Conservation (phyloP, 2,797 vertebrate species). For the Phyllotis vaccarum region DNA sequence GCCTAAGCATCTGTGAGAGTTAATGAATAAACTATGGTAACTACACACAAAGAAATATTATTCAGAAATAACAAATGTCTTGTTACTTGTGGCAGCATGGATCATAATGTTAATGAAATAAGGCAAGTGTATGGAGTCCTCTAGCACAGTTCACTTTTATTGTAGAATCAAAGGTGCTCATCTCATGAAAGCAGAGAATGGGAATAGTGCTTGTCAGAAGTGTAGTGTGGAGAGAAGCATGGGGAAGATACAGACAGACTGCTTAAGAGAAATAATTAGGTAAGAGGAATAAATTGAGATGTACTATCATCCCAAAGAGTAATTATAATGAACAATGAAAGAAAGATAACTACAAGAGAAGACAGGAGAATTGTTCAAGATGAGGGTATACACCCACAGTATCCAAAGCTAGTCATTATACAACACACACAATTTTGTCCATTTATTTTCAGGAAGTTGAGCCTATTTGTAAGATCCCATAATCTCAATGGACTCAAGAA, state of each 20-base stretch:
- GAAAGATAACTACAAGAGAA: not conserved
- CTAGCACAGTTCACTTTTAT: not conserved
- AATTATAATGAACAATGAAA: not conserved
- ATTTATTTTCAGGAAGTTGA: not conserved
- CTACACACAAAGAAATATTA: not conserved
- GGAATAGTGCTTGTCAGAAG: not conserved
- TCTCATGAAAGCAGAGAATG: not conserved
- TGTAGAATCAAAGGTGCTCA: not conserved
- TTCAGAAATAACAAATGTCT: not conserved
- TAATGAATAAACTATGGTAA: no score
- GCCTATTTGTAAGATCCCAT: not conserved
- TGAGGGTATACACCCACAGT: not conserved
- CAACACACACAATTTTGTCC: not conserved
- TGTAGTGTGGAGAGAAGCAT: not conserved
- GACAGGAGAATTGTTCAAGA: not conserved
- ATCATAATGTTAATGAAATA: not conserved
- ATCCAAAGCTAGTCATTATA: not conserved
- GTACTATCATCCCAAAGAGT: not conserved
- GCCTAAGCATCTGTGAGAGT: not conserved
- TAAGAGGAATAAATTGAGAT: not conserved
- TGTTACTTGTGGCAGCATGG: not conserved
- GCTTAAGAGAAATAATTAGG: not conserved
- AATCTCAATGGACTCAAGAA: not conserved
- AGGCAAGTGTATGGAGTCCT: not conserved
- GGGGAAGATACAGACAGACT: not conserved